Evolutionary conservation across 2,888 invertebrate species (phyloP), one percentile per base, ranked within the genome.

Genomic region (Parascotia fuliginaria): DNA sequence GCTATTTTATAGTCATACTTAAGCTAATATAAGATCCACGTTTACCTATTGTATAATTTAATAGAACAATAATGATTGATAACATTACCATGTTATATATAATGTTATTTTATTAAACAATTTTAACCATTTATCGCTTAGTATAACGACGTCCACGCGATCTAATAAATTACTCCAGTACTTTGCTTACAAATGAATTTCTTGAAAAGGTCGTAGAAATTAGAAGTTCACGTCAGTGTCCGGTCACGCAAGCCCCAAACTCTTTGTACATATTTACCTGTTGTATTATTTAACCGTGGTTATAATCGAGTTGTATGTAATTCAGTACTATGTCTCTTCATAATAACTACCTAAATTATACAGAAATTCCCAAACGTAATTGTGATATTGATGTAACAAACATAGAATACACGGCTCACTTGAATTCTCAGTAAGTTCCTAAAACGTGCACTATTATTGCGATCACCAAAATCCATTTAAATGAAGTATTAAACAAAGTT

Each of bases 141-240:
- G 68, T 69, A 73, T 71, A 73, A 65, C 57, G 51, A 61, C 68
- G 65, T 72, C 83, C 85, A 85, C 85, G 84, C 87, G 79, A 85
- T 72, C 77, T 73, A 73, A 79, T 84, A 83, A 85, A 85, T 81
- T 69, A 85, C 78, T 75, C 65, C 65, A 67, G 73, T 78, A 71
- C 59, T 53, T 47, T 52, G 63, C 53, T 59, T 56, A 64, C 76
- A 84, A 89, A 89, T 86, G 84, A 89, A 89, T 87, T 89, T 88
- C 89, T 85, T 86, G 85, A 89, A 91, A 89, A 89, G 87, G 89
- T 85, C 87, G 83, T 84, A 83, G 83, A 87, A 88, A 89, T 89
- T 90, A 87, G 83, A 83, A 84, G 83, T 88, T 84, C 81, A 87
- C 85, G 80, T 85, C 75, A 79, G 76, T 70, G 78, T 77, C 76